Evolutionary conservation across 2,888 invertebrate genomes (phyloP).

Genomic region (Drosophila colorata): DNA sequence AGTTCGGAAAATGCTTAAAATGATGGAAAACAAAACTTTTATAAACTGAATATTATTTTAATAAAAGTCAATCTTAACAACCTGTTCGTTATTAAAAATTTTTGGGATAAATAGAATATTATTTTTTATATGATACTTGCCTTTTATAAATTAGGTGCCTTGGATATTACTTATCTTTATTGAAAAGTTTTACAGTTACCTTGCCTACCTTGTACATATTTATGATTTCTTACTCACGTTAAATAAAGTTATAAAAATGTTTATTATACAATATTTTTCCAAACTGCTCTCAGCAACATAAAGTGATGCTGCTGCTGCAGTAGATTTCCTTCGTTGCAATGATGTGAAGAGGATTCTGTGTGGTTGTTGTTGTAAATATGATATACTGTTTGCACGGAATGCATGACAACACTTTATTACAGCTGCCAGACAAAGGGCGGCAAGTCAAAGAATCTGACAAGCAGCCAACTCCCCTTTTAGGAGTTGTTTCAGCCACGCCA

Average conservation of each 20-base stretch:
- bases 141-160: no score
- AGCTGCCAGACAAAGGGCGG: conserved; percentile 56
- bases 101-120: no score
- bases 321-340: conserved; percentile 12
- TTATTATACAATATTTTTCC: not conserved
- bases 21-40: no score
- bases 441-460: conserved; percentile 47
- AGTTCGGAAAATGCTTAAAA: no score
- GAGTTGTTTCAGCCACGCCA: not conserved
- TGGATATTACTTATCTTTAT: not conserved
- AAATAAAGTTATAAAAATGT: conserved; percentile 23
- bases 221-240: conserved; percentile 2
- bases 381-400: conserved; percentile 60
- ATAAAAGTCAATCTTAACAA: no score
- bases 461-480: conserved; percentile 6
- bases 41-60: no score
- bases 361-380: conserved; percentile 51
- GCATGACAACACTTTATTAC: conserved; percentile 75
- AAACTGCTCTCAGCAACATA: conserved; percentile 15
- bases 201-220: not conserved
- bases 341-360: conserved; percentile 11
- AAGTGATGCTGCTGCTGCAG: conserved; percentile 29
- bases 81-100: no score
- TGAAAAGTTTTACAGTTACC: not conserved
- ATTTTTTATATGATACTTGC: no score